Conservation (phyloP, 2,888 invertebrate genomes). For the Dorcus parallelipipedus region DNA sequence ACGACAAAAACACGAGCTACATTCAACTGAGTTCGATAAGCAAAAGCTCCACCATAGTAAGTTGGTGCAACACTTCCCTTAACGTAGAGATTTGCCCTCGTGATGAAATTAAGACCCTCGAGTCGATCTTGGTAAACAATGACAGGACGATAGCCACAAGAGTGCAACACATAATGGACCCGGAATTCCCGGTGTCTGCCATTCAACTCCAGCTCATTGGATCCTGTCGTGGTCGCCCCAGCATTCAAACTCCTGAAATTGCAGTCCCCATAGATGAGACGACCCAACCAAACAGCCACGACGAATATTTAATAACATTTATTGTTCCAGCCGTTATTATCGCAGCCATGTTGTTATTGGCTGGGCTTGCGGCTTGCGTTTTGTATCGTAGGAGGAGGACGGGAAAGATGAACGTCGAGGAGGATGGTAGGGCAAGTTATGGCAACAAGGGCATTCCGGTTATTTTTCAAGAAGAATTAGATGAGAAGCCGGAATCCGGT, state of each 20-base stretch:
- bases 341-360: slow-evolving; percentile 80
- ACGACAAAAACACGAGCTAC: slow-evolving; percentile 68
- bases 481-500: slow-evolving; percentile 85
- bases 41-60: slow-evolving; percentile 65
- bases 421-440: slow-evolving; percentile 80
- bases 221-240: slow-evolving; percentile 52
- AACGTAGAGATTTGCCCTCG: slow-evolving; percentile 73
- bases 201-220: slow-evolving; percentile 61
- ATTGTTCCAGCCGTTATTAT: slow-evolving; percentile 88
- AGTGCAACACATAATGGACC: slow-evolving; percentile 65
- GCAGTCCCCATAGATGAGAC: slow-evolving; percentile 47
- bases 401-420: slow-evolving; percentile 76
- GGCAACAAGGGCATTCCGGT: slow-evolving; percentile 87
- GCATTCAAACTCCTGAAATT: slow-evolving; percentile 20
- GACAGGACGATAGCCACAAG: slow-evolving; percentile 58
- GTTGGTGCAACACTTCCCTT: slow-evolving; percentile 79
- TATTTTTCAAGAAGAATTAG: slow-evolving; percentile 95
- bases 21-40: slow-evolving; percentile 72
- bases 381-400: slow-evolving; percentile 80
- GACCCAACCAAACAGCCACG: slow-evolving; percentile 50
- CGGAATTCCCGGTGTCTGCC: slow-evolving; percentile 67
- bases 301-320: slow-evolving; percentile 75
- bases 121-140: slow-evolving; percentile 64
- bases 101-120: slow-evolving; percentile 68
- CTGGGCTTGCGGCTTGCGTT: slow-evolving; percentile 83